These are phyloP conservation scores for Acrobeloides nanus DNA, from an alignment of 2,888 invertebrate species.

Conservation along the genomic window DNA sequence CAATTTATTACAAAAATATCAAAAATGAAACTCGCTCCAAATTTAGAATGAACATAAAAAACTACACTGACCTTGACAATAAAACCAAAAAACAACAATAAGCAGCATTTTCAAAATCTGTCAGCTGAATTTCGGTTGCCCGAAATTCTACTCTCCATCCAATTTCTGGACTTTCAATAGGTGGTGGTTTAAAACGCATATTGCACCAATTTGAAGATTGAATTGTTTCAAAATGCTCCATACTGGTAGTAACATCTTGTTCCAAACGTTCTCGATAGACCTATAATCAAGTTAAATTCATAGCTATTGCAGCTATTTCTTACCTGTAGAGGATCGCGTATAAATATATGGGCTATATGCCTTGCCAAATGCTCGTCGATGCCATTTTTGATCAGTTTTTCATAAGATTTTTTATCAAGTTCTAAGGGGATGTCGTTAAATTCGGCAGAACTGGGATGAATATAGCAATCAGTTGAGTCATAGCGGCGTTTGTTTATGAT, in stretches of 20 bases:
- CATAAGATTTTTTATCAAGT: slow-evolving; percentile 70
- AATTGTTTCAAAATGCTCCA: slow-evolving; percentile 81
- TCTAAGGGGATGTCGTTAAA: slow-evolving; percentile 83
- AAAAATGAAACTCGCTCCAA: background rate
- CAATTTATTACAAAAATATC: background rate
- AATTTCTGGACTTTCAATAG: slow-evolving; percentile 77
- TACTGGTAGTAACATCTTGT: slow-evolving; percentile 81
- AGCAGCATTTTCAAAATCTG: slow-evolving; percentile 97
- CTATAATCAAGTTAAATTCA: background rate
- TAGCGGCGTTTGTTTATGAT: slow-evolving; percentile 82
- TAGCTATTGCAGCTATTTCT: slow-evolving; percentile 23
- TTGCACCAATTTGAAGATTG: slow-evolving; percentile 23
- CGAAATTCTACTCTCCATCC: slow-evolving; percentile 98
- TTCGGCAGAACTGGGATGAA: slow-evolving; percentile 68
- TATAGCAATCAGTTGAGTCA: slow-evolving; percentile 89
- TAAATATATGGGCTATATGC: slow-evolving; percentile 91
- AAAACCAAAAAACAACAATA: slow-evolving; percentile 90
- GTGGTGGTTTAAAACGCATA: slow-evolving; percentile 78
- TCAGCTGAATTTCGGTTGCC: slow-evolving; percentile 90
- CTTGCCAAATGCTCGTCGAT: slow-evolving; percentile 84
- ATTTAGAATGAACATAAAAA: background rate
- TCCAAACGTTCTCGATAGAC: slow-evolving; percentile 69
- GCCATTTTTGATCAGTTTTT: slow-evolving; percentile 72
- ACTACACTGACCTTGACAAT: slow-evolving; percentile 64
- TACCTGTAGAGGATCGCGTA: slow-evolving; percentile 79